Evolutionary conservation across 2,888 invertebrate species (phyloP).

Genomic region (Palloptera scutellata): DNA sequence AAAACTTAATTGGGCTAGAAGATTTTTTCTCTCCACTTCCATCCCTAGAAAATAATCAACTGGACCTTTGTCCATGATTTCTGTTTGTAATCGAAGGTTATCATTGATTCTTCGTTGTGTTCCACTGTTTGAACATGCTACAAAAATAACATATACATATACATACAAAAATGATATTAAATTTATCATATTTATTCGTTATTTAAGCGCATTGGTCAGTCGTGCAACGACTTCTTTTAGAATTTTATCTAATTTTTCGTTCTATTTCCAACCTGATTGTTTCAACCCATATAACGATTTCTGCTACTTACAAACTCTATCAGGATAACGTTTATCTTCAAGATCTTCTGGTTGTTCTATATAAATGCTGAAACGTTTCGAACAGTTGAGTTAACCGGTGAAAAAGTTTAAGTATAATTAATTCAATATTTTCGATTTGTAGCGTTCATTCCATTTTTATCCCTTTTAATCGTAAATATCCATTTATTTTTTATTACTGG

Average conservation of each 20-base stretch:
- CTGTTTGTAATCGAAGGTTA: not conserved
- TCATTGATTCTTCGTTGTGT: not conserved
- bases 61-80: constrained; percentile 1
- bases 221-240: not conserved
- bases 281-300: not conserved
- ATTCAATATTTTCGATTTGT: too few species aligned
- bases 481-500: not conserved
- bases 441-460: too few species aligned
- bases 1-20: too few species aligned
- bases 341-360: too few species aligned
- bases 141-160: not conserved
- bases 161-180: not conserved
- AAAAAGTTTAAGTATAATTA: too few species aligned
- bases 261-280: not conserved
- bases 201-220: not conserved
- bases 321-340: too few species aligned
- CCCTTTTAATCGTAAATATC: too few species aligned
- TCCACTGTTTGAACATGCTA: not conserved
- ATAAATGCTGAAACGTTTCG: too few species aligned
- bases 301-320: not conserved
- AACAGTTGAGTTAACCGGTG: too few species aligned
- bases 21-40: constrained; percentile 1
- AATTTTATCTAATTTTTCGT: not conserved
- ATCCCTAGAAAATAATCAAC: constrained; percentile 2
- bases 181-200: not conserved